Conservation (phyloP, 2,113 vertebrate genomes). For the Phylloscopus trochiloides region DNA sequence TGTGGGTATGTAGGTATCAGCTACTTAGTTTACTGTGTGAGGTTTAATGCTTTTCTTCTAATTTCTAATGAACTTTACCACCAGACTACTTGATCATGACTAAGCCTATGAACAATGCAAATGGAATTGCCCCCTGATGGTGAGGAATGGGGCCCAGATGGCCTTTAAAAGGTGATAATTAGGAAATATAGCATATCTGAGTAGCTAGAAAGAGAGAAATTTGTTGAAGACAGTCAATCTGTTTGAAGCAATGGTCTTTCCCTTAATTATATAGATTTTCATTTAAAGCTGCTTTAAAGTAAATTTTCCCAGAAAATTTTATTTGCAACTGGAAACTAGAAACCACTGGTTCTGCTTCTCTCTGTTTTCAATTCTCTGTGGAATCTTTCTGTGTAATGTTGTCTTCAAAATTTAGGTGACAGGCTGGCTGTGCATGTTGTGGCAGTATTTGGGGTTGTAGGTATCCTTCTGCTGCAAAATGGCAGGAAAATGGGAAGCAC, state of each 20-base stretch:
- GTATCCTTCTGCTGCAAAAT: constrained; percentile 56
- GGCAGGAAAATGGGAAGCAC: constrained; percentile 60
- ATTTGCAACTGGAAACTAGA: constrained; percentile 65
- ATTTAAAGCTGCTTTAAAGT: constrained; percentile 73
- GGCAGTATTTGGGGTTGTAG: constrained; percentile 34
- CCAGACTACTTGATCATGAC: constrained; percentile 94
- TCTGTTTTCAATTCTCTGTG: constrained; percentile 30
- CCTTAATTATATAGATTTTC: constrained; percentile 80
- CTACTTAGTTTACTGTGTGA: constrained; percentile 78
- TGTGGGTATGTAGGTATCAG: constrained; percentile 70
- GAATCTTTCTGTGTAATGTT: constrained; percentile 23
- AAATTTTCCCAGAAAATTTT: constrained; percentile 68
- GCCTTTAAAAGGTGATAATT: constrained; percentile 99
- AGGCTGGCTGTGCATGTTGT: constrained; percentile 43
- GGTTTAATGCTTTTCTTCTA: constrained; percentile 80
- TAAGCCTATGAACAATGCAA: constrained; percentile 98
- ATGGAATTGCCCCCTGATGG: constrained; percentile 98
- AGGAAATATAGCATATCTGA: constrained; percentile 95
- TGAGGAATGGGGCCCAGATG: constrained; percentile 99
- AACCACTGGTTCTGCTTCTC: constrained; percentile 17
- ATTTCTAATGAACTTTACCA: constrained; percentile 96
- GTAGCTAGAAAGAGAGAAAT: constrained; percentile 82
- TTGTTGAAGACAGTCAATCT: constrained; percentile 85
- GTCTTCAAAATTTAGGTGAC: constrained; percentile 34
- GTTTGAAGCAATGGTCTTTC: constrained; percentile 79